Percentiles rank a stretch among this genome's conserved stretches.
Conservation (phyloP, 2,888 invertebrate genomes). For the Morpho helenor region DNA sequence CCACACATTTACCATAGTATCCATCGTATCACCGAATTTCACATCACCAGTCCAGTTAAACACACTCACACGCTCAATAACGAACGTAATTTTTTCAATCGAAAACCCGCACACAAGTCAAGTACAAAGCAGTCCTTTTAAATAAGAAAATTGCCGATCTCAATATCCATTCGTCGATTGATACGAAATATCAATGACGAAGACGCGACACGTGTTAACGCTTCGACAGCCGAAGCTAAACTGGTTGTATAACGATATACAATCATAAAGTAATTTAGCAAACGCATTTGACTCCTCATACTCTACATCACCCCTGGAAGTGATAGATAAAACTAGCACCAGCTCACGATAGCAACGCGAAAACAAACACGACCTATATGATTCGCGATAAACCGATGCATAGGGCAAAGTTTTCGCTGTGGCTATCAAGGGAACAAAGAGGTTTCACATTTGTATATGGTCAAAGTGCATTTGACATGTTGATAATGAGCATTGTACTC, state of each 20-base stretch:
- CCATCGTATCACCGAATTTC: conserved; percentile 53
- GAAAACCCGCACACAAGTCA: conserved; percentile 22
- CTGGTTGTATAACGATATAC: conserved; percentile 25
- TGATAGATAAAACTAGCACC: conserved; percentile 23
- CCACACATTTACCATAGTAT: conserved; percentile 70
- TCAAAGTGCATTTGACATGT: conserved; percentile 3
- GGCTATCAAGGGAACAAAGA: conserved; percentile 4
- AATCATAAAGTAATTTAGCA: conserved; percentile 28
- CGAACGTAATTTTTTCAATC: conserved; percentile 19
- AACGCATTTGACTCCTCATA: conserved; percentile 21
- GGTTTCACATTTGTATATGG: not conserved
- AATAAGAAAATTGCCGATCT: conserved; percentile 11
- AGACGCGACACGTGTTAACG: conserved; percentile 18
- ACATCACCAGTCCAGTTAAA: conserved; percentile 65
- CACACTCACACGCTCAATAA: conserved; percentile 45
- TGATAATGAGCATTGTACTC: not conserved
- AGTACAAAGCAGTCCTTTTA: conserved; percentile 4
- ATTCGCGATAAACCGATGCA: conserved; percentile 44
- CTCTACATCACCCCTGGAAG: conserved; percentile 10
- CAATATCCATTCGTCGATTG: conserved; percentile 11
- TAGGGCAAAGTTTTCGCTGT: conserved; percentile 37
- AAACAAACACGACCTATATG: conserved; percentile 64
- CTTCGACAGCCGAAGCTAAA: conserved; percentile 20
- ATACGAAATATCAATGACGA: not conserved
- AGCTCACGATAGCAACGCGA: conserved; percentile 22